These are phyloP conservation scores for Loriculus beryllinus DNA, from an alignment of 2,797 vertebrate species.

Conservation along the genomic window DNA sequence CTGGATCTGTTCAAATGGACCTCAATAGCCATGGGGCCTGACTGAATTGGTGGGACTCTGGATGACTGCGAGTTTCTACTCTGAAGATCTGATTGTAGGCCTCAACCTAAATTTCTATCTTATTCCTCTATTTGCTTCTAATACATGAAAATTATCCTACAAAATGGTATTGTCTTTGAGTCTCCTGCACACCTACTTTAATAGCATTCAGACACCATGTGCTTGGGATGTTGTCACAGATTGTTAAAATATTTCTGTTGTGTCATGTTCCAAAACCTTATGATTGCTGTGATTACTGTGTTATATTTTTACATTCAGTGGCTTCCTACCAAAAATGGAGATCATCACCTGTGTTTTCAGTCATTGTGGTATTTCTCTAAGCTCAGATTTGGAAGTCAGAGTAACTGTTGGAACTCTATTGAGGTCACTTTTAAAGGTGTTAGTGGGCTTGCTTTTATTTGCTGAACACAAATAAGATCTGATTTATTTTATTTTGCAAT, in stretches of 20 bases:
- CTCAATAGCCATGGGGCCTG: background rate
- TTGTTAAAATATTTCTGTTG: background rate
- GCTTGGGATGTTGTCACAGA: background rate
- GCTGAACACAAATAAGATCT: background rate
- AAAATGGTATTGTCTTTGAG: background rate
- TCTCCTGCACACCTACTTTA: background rate
- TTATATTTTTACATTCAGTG: background rate
- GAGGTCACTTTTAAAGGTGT: background rate
- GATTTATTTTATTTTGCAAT: background rate
- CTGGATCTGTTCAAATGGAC: background rate
- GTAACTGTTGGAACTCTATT: background rate
- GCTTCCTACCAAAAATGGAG: background rate
- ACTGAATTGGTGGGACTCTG: background rate
- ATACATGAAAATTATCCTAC: background rate
- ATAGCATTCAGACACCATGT: background rate
- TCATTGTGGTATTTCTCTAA: background rate
- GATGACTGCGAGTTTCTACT: background rate
- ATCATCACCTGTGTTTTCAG: background rate
- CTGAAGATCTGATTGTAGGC: slow-evolving; percentile 5
- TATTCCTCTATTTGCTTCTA: background rate
- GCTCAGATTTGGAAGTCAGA: background rate
- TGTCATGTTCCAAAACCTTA: background rate
- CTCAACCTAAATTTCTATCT: background rate
- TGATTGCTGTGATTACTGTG: background rate
- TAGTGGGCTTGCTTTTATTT: background rate